Evolutionary conservation across 2,888 invertebrate genomes (phyloP).

Genomic region (Polymixis lichenea): DNA sequence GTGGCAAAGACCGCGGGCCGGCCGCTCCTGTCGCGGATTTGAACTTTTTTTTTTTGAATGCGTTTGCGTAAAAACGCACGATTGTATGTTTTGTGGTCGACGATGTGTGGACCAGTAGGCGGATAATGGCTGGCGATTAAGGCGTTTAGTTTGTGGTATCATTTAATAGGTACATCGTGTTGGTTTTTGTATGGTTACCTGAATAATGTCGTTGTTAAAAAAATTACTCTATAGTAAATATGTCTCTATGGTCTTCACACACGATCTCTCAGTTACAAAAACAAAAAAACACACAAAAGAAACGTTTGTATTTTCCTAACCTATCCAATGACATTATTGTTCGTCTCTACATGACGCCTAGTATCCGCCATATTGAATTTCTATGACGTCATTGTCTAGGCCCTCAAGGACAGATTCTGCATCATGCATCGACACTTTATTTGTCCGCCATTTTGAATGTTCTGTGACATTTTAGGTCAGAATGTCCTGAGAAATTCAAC

Average conservation of each 20-base stretch:
- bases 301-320: conserved; percentile 23
- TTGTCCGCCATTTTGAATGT: conserved; percentile 30
- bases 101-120: conserved; percentile 31
- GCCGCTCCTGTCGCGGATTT: conserved; percentile 63
- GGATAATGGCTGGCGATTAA: not conserved
- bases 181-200: not conserved
- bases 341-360: conserved; percentile 5
- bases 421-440: conserved; percentile 12
- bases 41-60: conserved; percentile 60
- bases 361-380: conserved; percentile 35
- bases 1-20: conserved; percentile 57
- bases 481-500: not conserved
- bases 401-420: conserved; percentile 29
- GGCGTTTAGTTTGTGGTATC: not conserved
- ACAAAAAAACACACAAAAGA: not conserved
- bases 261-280: not conserved
- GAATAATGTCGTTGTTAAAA: too few relatives aligned
- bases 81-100: conserved; percentile 30
- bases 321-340: conserved; percentile 23
- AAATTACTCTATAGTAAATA: not conserved
- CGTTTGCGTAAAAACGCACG: conserved; percentile 49
- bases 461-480: conserved; percentile 22
- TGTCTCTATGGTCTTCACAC: not conserved
- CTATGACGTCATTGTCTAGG: conserved; percentile 37
- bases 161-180: not conserved